phyloP scores from a whole-genome alignment of 2,113 vertebrate genomes.

The Apeltes quadracus region DNA sequence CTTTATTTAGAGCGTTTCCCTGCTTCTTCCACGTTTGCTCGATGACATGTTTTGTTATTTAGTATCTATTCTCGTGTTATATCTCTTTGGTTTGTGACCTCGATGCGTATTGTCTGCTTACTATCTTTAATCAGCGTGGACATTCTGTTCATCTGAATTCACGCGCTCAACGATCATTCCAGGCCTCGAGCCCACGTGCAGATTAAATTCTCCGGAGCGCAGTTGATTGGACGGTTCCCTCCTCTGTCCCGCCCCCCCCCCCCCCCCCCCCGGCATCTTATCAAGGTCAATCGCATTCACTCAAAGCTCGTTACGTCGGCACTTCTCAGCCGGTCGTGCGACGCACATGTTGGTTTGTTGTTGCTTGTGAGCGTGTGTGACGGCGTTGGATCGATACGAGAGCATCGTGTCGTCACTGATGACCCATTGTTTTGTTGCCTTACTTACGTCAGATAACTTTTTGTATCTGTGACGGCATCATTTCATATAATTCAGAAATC shows the following conservation, averaged over 20 bases:
- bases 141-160: conserved; percentile 21
- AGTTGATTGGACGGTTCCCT: conserved; percentile 2
- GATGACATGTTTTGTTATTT: background rate
- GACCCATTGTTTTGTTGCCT: background rate
- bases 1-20: background rate
- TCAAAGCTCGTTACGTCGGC: background rate
- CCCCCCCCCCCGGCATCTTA: background rate
- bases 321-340: background rate
- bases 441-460: too few species aligned
- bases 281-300: background rate
- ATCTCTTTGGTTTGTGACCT: background rate
- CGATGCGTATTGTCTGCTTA: background rate
- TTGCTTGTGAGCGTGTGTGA: too few species aligned
- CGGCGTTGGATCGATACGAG: background rate
- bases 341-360: background rate
- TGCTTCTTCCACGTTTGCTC: background rate
- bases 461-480: too few species aligned
- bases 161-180: conserved; percentile 10
- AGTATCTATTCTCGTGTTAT: background rate
- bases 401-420: background rate
- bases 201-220: conserved; percentile 7
- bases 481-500: background rate
- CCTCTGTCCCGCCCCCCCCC: background rate
- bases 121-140: background rate
- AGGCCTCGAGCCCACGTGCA: conserved; percentile 8